Conservation (phyloP, 2,113 vertebrate species). For the Alethe diademata region DNA sequence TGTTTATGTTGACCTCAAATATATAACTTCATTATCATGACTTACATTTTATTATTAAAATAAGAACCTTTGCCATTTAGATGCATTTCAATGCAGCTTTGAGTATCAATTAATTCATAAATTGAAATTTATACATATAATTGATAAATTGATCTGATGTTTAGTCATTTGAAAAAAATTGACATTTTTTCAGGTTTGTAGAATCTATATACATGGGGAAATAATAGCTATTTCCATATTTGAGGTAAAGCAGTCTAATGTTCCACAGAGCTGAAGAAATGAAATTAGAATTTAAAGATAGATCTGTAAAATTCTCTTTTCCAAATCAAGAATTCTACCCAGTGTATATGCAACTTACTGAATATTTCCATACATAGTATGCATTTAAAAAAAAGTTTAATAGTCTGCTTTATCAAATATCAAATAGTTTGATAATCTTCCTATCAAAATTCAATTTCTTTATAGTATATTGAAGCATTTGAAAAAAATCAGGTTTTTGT, state of each 20-base stretch:
- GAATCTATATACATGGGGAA: neutral
- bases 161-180: neutral
- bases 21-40: neutral
- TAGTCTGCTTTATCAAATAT: neutral
- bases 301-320: neutral
- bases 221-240: neutral
- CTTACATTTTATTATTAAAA: neutral
- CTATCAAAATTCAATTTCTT: neutral
- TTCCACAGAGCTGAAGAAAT: neutral
- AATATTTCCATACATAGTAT: neutral
- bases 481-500: neutral
- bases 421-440: neutral
- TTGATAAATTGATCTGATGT: neutral
- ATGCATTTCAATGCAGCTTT: neutral
- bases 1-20: conserved; percentile 26
- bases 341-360: neutral
- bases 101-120: neutral
- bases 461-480: neutral
- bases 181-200: neutral
- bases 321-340: neutral
- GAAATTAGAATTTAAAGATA: neutral
- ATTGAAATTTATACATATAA: neutral
- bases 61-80: neutral
- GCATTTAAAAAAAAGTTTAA: neutral
- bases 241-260: neutral